Conservation (phyloP, 2,888 invertebrate species). For the Amorpha juglandis region DNA sequence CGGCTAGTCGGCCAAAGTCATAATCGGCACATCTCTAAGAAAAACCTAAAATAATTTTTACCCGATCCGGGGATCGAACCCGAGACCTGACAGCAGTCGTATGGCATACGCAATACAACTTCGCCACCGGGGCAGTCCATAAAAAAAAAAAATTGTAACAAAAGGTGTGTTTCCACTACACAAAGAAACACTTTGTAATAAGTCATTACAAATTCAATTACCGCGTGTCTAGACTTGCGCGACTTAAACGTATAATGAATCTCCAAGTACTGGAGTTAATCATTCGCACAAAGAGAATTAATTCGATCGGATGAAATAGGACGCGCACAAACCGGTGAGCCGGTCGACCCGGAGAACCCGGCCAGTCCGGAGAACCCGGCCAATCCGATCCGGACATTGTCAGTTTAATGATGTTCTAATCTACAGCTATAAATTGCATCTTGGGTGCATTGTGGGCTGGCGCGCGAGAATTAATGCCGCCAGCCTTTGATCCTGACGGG, state of each 20-base stretch:
- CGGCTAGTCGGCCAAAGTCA: too few relatives aligned
- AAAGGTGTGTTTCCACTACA: not conserved
- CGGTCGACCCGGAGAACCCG: not conserved
- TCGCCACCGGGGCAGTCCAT: too few relatives aligned
- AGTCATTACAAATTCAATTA: constrained; percentile 6
- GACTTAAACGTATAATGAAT: too few relatives aligned
- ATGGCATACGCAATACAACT: too few relatives aligned
- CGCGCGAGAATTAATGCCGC: constrained; percentile 4
- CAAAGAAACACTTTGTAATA: not conserved
- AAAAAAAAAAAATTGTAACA: not conserved
- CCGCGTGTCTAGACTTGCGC: not conserved
- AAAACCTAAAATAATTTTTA: too few relatives aligned
- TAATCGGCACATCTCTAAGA: too few relatives aligned
- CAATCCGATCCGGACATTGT: not conserved
- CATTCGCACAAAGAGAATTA: not conserved
- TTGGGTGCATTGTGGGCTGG: not conserved
- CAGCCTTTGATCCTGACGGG: not conserved
- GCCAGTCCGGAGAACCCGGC: not conserved
- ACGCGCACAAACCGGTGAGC: not conserved
- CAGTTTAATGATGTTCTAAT: not conserved
- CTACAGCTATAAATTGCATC: constrained; percentile 14
- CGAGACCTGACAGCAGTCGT: too few relatives aligned
- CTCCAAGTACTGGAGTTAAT: not conserved
- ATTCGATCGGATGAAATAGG: not conserved
- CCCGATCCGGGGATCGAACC: too few relatives aligned